phyloP scores from a whole-genome alignment of 92 coral and sea anemone species.

The Parazoanthus swiftii region DNA sequence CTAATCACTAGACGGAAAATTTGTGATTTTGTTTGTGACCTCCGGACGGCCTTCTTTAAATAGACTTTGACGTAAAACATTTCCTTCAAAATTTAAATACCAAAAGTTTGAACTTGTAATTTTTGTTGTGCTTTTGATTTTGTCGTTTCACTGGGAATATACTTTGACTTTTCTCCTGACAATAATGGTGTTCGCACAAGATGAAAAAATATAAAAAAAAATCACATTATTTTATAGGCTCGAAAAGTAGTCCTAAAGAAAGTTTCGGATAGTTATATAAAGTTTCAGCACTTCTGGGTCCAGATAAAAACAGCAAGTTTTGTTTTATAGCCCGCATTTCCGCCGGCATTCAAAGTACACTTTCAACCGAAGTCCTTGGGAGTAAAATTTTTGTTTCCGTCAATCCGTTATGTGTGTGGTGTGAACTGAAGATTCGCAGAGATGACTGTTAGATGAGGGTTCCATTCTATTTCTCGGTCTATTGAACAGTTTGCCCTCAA shows the following conservation, averaged over 20 bases:
- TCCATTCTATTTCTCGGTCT: too few relatives aligned
- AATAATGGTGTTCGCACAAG: neutral
- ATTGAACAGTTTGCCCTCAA: too few relatives aligned
- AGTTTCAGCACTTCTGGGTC: neutral
- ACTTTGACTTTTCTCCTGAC: neutral
- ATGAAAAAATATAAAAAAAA: too few relatives aligned
- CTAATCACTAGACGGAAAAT: neutral
- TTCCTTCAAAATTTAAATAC: neutral
- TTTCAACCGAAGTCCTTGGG: neutral
- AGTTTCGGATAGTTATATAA: too few relatives aligned
- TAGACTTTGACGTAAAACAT: neutral
- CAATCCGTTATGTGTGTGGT: neutral
- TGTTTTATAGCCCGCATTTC: neutral
- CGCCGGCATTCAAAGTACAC: neutral
- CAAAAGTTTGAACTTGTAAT: neutral
- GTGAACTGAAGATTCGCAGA: too few relatives aligned
- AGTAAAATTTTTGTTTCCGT: neutral
- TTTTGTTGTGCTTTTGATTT: neutral
- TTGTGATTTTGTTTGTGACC: neutral
- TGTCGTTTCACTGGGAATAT: neutral
- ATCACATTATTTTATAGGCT: too few relatives aligned
- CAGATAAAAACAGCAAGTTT: neutral
- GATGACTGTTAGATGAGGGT: too few relatives aligned
- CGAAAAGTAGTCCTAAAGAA: neutral
- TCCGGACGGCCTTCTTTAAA: neutral